Evolutionary conservation across 2,113 vertebrate species (phyloP).

Genomic region (Sorex fumeus): DNA sequence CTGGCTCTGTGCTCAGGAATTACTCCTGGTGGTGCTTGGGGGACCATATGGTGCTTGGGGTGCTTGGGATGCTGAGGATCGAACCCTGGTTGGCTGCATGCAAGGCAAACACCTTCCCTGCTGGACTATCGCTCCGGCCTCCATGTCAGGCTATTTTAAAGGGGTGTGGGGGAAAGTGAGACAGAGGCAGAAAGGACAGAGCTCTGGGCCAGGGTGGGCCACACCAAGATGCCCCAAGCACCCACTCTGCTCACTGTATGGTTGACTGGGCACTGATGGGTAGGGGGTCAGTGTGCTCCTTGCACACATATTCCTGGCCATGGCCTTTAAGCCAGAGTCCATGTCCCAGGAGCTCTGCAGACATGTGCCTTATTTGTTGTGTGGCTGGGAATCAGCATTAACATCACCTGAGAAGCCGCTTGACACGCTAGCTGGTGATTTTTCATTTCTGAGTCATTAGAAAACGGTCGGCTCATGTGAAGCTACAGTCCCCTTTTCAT

Average conservation of each 20-base stretch:
- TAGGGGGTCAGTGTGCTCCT: not conserved
- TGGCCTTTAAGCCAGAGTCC: not conserved
- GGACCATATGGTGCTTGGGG: too few relatives aligned
- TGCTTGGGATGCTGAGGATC: too few relatives aligned
- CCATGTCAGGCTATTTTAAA: not conserved
- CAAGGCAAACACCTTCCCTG: too few relatives aligned
- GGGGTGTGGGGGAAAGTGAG: not conserved
- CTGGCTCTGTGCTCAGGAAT: too few relatives aligned
- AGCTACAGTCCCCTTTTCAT: slow-evolving; percentile 58
- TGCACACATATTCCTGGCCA: not conserved
- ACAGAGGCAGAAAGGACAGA: not conserved
- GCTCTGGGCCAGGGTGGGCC: too few relatives aligned
- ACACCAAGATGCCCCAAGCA: not conserved
- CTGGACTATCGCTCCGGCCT: not conserved
- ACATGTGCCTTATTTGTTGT: not conserved
- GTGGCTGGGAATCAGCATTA: not conserved
- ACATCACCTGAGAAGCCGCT: not conserved
- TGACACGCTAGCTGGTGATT: not conserved
- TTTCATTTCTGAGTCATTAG: slow-evolving; percentile 33
- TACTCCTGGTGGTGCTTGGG: too few relatives aligned
- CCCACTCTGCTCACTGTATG: not conserved
- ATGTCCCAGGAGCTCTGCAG: not conserved
- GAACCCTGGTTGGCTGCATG: too few relatives aligned
- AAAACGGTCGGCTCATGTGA: not conserved
- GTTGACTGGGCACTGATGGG: not conserved